Base-by-base conservation (phyloP, 2,888 invertebrate species). In the Agapetus fuscipes region DNA sequence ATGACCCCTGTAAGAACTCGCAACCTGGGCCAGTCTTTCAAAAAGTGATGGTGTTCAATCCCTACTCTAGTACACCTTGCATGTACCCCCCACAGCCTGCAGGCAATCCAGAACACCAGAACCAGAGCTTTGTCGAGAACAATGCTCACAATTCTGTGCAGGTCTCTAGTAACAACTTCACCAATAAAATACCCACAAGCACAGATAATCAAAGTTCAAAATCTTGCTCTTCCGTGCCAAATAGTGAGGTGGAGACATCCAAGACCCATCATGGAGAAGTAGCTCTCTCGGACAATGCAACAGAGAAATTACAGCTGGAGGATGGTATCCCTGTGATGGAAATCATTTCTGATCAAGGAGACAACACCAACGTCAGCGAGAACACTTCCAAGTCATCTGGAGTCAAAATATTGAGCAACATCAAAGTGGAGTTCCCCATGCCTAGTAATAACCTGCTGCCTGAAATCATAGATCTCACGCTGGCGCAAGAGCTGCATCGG, bases 401-500 rank as follows among this genome's bases (percentile, higher is more conserved):
- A n/a, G 55, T 70, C 9, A 69, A 69, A 54, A 71, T 71, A 45
- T 55, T 71, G 26, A 71, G 70, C 50, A 69, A 71, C 49, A 64
- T 71, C 27, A 71, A 70, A 49, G 67, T 71, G n/a, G 70, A 71
- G 56, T 66, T 69, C 26, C 70, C 67, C 41, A 66, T 69, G 9
- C 64, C 66, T 49, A 67, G 65, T 54, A 57, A 61, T 46, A 66
- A 66, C 61, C 55, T 67, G 15, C 65, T 67, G 41, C 66, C 64
- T 17, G 45, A 48, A 15, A 59, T 68, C 2, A 60, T 69, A 57
- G 70, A 70, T 48, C 54, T 69, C 9, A 69, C 69, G 3, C 28
- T 28, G 5, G 39, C 14, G 10, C 31, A 29, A 13, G 39, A 26
- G 62, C 59, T 4, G 52, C 63, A 13, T 56, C 54, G 49, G 66